phyloP scores from a whole-genome alignment of 30 jellyfish, hydroid and myxozoan species.

The Hydra vulgaris region DNA sequence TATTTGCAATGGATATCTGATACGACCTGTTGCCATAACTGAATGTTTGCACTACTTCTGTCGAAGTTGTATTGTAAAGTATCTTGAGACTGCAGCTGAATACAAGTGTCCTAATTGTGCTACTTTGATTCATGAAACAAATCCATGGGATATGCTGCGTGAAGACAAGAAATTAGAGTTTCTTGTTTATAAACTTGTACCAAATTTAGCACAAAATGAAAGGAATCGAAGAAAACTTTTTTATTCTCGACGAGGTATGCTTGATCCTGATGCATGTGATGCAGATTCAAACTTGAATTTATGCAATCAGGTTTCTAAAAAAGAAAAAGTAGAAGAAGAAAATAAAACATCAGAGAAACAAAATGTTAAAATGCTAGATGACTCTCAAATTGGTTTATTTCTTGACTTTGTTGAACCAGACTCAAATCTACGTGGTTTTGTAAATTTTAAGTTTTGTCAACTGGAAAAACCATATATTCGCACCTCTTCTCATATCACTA shows the following conservation, averaged over 20 bases:
- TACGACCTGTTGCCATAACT: conserved; percentile 93
- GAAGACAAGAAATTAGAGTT: conserved; percentile 92
- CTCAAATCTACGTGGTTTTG: too few species aligned
- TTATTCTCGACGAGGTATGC: conserved; percentile 49
- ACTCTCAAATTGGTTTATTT: conserved; percentile 67
- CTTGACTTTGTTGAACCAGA: conserved; percentile 51
- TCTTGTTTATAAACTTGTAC: conserved; percentile 61
- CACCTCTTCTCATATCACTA: conserved; percentile 81
- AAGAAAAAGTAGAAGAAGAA: conserved; percentile 17
- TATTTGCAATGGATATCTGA: conserved; percentile 75
- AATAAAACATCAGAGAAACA: background rate
- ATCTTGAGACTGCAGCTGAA: conserved; percentile 59
- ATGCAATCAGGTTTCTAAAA: conserved; percentile 15
- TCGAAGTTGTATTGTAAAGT: conserved; percentile 80
- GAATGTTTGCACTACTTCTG: conserved; percentile 93
- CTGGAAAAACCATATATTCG: conserved; percentile 79
- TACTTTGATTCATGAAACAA: conserved; percentile 81
- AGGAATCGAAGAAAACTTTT: conserved; percentile 45
- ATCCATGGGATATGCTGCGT: conserved; percentile 86
- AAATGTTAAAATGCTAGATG: conserved; percentile 17
- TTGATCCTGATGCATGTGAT: conserved; percentile 31
- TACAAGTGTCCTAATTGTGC: conserved; percentile 74
- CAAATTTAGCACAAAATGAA: conserved; percentile 62
- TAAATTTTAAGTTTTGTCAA: conserved; percentile 26
- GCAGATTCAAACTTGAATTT: conserved; percentile 24